phyloP scores from a whole-genome alignment of 1,140 invertebrate genomes.

The Euborellia annulipes region DNA sequence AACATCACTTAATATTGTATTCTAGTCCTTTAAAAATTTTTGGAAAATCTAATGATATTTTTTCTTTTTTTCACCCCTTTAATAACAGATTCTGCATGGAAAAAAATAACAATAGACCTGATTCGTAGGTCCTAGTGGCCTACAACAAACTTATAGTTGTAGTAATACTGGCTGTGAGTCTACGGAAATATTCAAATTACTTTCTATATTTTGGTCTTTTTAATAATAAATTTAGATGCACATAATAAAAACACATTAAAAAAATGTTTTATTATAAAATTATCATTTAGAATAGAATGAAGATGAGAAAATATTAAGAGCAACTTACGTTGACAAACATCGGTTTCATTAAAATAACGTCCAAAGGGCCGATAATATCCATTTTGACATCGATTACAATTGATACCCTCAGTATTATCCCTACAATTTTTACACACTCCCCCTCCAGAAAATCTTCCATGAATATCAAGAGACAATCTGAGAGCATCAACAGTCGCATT shows the following conservation, averaged over 20 bases:
- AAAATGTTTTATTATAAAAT: conserved; percentile 3
- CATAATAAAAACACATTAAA: conserved; percentile 2
- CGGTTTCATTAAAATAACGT: conserved; percentile 66
- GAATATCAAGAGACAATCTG: conserved; percentile 71
- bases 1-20: not conserved
- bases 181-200: no score
- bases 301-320: not conserved
- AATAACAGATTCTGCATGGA: no score
- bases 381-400: conserved; percentile 84
- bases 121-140: no score
- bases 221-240: conserved; percentile 2
- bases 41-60: not conserved
- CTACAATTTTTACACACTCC: conserved; percentile 82
- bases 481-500: conserved; percentile 67
- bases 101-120: no score
- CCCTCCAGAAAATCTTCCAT: conserved; percentile 82
- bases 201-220: no score
- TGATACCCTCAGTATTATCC: conserved; percentile 91
- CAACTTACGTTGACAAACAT: conserved; percentile 78
- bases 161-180: no score
- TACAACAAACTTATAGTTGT: no score
- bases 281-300: conserved; percentile 6
- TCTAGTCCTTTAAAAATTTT: not conserved
- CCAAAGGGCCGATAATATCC: conserved; percentile 72
- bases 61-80: no score